Percentiles rank a stretch among this genome's conserved stretches.
Conservation (phyloP, 2,113 vertebrate genomes). For the Dasyornis broadbenti region DNA sequence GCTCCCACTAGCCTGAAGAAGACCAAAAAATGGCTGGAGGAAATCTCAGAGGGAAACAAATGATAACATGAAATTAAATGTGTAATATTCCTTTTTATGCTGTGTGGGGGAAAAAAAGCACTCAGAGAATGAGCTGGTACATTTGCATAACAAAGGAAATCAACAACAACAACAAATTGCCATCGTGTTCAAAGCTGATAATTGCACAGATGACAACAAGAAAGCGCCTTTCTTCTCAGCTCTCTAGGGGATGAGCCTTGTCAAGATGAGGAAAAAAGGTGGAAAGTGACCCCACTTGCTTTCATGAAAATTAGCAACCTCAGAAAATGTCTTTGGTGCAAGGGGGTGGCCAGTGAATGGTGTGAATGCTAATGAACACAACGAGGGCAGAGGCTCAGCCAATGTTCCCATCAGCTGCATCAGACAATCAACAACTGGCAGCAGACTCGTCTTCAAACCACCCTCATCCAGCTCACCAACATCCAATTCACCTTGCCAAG, state of each 20-base stretch:
- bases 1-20: conserved; percentile 24
- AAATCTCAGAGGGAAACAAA: conserved; percentile 45
- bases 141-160: conserved; percentile 82
- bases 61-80: conserved; percentile 67
- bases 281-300: conserved; percentile 59
- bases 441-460: neutral
- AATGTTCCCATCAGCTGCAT: neutral
- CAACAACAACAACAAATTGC: conserved; percentile 80
- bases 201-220: conserved; percentile 73
- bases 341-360: neutral
- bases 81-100: conserved; percentile 60
- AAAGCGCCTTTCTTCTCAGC: conserved; percentile 49
- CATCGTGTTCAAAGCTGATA: conserved; percentile 71
- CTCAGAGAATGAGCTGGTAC: conserved; percentile 29
- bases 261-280: conserved; percentile 2
- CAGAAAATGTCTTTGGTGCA: neutral
- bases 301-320: conserved; percentile 26
- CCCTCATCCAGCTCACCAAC: neutral
- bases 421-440: neutral
- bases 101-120: neutral
- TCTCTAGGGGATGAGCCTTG: conserved; percentile 28
- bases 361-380: neutral
- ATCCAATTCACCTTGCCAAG: neutral
- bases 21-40: conserved; percentile 18
- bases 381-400: neutral